Conservation (phyloP, 1,140 invertebrate species). For the Arion vulgaris region DNA sequence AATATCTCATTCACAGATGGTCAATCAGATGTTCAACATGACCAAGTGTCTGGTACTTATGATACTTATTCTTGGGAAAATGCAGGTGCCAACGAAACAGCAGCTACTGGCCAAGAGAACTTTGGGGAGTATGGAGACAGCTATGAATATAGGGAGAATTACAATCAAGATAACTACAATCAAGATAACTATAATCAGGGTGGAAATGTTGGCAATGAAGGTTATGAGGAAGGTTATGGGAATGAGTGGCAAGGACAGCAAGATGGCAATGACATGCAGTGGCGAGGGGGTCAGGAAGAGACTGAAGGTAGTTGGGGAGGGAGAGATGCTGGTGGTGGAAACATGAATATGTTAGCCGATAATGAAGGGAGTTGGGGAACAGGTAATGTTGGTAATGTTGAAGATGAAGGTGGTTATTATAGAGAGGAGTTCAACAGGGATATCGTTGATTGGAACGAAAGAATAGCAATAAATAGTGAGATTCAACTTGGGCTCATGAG, state of each 20-base stretch:
- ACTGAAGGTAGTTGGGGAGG: neutral
- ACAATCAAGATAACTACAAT: neutral
- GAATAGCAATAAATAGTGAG: neutral
- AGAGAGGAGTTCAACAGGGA: neutral
- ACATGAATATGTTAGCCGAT: neutral
- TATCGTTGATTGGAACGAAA: neutral
- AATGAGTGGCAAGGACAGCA: neutral
- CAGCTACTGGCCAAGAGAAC: neutral
- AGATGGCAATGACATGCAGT: neutral
- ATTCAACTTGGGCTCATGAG: too few species aligned
- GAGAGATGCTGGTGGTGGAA: neutral
- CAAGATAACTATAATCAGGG: neutral
- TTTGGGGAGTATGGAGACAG: neutral
- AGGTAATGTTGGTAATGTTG: neutral
- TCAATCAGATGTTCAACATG: neutral
- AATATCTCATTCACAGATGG: neutral
- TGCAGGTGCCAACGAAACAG: neutral
- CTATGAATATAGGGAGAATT: slow-evolving; percentile 7
- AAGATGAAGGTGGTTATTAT: neutral
- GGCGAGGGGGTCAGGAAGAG: neutral
- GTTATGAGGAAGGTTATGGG: neutral
- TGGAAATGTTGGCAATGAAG: neutral
- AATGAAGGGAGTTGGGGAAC: neutral
- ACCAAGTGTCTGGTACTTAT: neutral
- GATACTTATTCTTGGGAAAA: neutral